Evolutionary conservation across 30 jellyfish, hydroid and myxozoan genomes (phyloP), one percentile per base, ranked within the genome.

Genomic region (Turritopsis dohrnii): DNA sequence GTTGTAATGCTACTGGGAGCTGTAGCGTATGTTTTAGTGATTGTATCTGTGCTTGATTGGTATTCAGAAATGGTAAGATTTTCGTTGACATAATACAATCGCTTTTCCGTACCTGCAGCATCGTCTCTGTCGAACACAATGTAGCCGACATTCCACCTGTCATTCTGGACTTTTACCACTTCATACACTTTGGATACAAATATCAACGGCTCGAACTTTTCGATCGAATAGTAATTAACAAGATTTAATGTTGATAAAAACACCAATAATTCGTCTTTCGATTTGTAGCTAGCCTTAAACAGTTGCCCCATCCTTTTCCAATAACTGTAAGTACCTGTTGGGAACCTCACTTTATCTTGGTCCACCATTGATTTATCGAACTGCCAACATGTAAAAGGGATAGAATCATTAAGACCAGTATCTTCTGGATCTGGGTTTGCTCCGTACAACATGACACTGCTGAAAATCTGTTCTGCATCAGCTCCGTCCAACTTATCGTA

Each of bases 381-480:
- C 21, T 54, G 72, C 72, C 72, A 54, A 54, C 72, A 54, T 16
- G 72, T 54, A 21, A 54, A 54, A 16, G 72, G 72, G 72, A 54
- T 54, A 21, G 72, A 18, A 16, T 21, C 72, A 21, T 54, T 54
- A 18, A 54, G 18, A n/a, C n/a, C n/a, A 16, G 72, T 54, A 54
- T 54, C 72, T n/a, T n/a, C n/a, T n/a, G n/a, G n/a, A n/a, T n/a
- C n/a, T n/a, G n/a, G n/a, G n/a, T n/a, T n/a, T 16, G 19, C 21
- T 21, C 72, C 72, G 72, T 54, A 54, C 72, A 54, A 16, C 72
- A 54, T 54, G 72, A 54, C 72, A 21, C 72, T 54, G 18, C 19
- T 54, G 72, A 54, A 54, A 54, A 54, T 54, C 72, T 54, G 72
- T 21, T 54, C 72, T 54, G 72, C 72, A 54, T 54, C 72, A 54